Evolutionary conservation across 2,797 vertebrate genomes (phyloP), one percentile per base, ranked within the genome.

Genomic region (Chlorospingus flavigularis): DNA sequence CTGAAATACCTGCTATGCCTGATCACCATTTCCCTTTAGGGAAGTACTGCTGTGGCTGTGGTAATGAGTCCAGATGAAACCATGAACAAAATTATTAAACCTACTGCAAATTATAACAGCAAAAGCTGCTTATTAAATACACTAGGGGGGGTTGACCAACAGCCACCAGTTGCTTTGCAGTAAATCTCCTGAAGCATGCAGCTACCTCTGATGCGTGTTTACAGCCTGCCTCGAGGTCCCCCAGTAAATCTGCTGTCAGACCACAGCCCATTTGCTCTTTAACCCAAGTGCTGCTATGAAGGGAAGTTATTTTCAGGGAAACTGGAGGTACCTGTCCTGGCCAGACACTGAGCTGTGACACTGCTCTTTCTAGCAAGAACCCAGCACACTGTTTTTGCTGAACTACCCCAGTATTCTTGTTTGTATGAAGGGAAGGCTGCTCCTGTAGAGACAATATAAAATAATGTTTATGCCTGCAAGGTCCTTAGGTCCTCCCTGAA

Each of bases 1-100:
- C 84, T 68, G 61, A 88, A 94, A 86, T 82, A 87, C 57, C 91
- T 91, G 58, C 50, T 84, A 88, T 0, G 3, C 40, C 66, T 77
- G 78, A 94, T 88, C 88, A 84, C 74, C 11, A 35, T 87, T 95
- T 95, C 80, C 93, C 70, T 93, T 79, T 76, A 94, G 77, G 51
- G 72, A 94, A 94, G 61, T 50, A 53, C 51, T 88, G 70, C 35
- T 72, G 80, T 70, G 82, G 84, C 85, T 93, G 88, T 33, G 21
- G 43, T 37, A 92, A 94, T 45, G 65, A 91, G 35, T 48, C 76
- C 58, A 93, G 67, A 92, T 48, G 60, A 90, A 95, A 83, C 33
- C 35, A 94, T 9, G 61, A 72, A 60, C 11, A 73, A 75, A 66
- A 88, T 55, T 53, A 71, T 81, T 86, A 93, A 57, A 77, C 60